These are phyloP conservation scores for Sebastes reedi DNA, from an alignment of 2,797 vertebrate genomes.

Conservation along the genomic window DNA sequence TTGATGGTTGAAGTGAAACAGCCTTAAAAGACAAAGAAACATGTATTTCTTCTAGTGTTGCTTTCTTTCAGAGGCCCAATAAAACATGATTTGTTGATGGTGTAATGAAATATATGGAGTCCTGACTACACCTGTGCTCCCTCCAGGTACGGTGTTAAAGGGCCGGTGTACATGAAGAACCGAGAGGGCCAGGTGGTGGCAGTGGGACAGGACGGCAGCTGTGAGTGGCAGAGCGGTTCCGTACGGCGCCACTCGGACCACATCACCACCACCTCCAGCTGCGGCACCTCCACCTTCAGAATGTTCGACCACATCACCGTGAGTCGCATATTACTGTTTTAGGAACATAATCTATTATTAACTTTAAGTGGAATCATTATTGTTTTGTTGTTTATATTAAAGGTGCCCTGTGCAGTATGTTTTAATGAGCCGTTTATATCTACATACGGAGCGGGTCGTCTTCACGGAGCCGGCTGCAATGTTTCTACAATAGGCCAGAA, in stretches of 20 bases:
- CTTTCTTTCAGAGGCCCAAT: too few species aligned
- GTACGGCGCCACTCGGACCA: conserved; percentile 81
- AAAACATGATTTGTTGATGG: neutral
- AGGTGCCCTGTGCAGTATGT: too few species aligned
- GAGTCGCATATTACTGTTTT: conserved; percentile 62
- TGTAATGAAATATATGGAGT: neutral
- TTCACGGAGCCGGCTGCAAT: too few species aligned
- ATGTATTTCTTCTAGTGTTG: too few species aligned
- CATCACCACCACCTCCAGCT: conserved; percentile 83
- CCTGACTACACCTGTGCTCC: neutral
- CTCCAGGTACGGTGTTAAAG: conserved; percentile 91
- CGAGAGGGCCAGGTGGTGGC: conserved; percentile 88
- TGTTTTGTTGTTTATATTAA: too few species aligned
- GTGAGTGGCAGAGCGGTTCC: conserved; percentile 88
- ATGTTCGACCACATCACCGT: conserved; percentile 94
- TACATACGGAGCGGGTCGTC: too few species aligned
- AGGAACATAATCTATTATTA: too few species aligned
- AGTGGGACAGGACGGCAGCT: conserved; percentile 66
- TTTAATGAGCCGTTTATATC: too few species aligned
- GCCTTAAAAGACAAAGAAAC: too few species aligned
- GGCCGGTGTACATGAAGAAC: conserved; percentile 91
- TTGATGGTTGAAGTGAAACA: neutral
- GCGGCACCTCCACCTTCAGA: conserved; percentile 83
- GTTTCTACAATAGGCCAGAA: too few species aligned
- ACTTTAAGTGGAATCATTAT: too few species aligned